phyloP scores from a whole-genome alignment of 2,888 invertebrate genomes.

The Pseudococcus longispinus region DNA sequence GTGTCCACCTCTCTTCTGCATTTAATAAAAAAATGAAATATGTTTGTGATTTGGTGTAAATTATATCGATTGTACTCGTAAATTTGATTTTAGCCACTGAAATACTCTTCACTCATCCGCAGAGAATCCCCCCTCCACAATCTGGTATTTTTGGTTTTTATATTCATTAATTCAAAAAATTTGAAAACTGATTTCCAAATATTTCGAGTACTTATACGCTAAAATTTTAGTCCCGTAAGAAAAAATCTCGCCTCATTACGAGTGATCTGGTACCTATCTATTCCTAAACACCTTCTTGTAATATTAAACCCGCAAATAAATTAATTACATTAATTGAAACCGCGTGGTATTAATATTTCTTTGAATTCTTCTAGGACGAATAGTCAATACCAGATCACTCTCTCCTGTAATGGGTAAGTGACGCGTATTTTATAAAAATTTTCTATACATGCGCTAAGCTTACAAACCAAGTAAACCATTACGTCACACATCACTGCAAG shows the following conservation, averaged over 20 bases:
- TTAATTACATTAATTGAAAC: neutral
- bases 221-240: too few species aligned
- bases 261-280: neutral
- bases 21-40: too few species aligned
- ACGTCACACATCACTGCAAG: neutral
- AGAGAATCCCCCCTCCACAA: too few species aligned
- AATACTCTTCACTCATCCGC: too few species aligned
- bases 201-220: too few species aligned
- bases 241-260: neutral
- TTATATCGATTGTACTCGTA: too few species aligned
- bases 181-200: too few species aligned
- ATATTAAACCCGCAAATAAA: neutral
- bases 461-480: neutral
- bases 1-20: too few species aligned
- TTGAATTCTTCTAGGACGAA: neutral
- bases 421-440: neutral
- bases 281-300: neutral
- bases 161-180: too few species aligned
- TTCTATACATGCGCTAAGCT: neutral
- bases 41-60: too few species aligned
- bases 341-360: constrained; percentile 1
- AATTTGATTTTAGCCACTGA: too few species aligned
- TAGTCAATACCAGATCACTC: neutral
- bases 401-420: neutral
- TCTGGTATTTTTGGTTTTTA: too few species aligned